Conservation (phyloP, 2,797 vertebrate species). For the Sebastes melanostomus region DNA sequence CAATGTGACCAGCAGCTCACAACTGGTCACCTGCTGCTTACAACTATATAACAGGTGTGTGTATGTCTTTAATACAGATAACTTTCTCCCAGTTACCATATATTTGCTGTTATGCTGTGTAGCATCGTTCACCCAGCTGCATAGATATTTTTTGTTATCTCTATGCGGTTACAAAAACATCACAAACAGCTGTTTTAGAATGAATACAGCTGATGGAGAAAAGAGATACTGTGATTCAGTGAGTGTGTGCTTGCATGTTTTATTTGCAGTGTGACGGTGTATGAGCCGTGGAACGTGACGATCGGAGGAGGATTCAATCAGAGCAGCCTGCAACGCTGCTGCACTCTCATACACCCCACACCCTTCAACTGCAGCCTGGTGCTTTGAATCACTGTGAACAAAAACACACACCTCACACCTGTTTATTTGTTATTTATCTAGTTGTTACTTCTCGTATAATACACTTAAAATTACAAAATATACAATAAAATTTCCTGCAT, state of each 20-base stretch:
- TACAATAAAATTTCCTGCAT: not conserved
- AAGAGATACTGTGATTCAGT: not conserved
- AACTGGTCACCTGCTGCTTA: slow-evolving; percentile 81
- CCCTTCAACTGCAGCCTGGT: slow-evolving; percentile 68
- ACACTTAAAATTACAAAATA: not conserved
- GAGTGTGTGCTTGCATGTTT: not conserved
- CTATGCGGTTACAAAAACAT: not conserved
- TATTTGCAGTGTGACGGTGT: slow-evolving; percentile 47
- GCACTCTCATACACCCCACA: slow-evolving; percentile 27
- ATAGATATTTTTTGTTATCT: not conserved
- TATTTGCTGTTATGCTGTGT: not conserved
- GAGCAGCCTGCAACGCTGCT: slow-evolving; percentile 56
- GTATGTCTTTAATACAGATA: not conserved
- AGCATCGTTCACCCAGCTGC: not conserved
- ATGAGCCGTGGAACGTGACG: slow-evolving; percentile 42
- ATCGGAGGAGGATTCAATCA: slow-evolving; percentile 35
- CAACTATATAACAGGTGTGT: slow-evolving; percentile 65
- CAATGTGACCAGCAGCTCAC: slow-evolving; percentile 61
- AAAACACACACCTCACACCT: not conserved
- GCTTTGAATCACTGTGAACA: slow-evolving; percentile 28
- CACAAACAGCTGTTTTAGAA: not conserved
- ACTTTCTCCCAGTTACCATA: not conserved
- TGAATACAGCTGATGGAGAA: not conserved
- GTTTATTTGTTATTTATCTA: too few species aligned
- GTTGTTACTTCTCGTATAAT: not conserved